Percentiles rank a stretch among this genome's conserved stretches.
These are phyloP conservation scores for Amniataba percoides DNA, from an alignment of 2,797 vertebrate species.

Conservation along the genomic window DNA sequence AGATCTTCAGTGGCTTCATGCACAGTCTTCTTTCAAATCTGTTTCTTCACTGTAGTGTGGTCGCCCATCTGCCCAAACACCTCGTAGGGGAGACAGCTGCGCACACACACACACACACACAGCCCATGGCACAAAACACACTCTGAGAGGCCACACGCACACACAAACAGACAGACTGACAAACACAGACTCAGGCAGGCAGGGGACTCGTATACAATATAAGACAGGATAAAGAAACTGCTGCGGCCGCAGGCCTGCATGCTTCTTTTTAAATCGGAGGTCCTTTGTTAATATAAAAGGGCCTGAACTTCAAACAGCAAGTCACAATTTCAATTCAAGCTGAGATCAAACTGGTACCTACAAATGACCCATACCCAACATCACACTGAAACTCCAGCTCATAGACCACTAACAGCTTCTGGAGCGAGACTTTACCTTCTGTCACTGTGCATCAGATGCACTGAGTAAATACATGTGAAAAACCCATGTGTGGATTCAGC, in stretches of 20 bases:
- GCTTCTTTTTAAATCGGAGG: slow-evolving; percentile 24
- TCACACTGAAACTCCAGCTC: slow-evolving; percentile 11
- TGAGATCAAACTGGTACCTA: slow-evolving; percentile 45
- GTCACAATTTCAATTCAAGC: slow-evolving; percentile 40
- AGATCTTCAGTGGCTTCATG: slow-evolving; percentile 34
- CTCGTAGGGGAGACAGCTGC: slow-evolving; percentile 55
- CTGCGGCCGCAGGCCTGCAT: slow-evolving; percentile 13
- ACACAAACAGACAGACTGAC: slow-evolving; percentile 20
- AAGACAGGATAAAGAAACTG: slow-evolving; percentile 40
- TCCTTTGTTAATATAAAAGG: slow-evolving; percentile 54
- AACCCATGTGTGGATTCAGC: slow-evolving; percentile 2
- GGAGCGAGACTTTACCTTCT: not conserved
- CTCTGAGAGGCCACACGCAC: slow-evolving; percentile 34
- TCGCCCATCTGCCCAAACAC: slow-evolving; percentile 44
- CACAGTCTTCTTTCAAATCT: slow-evolving; percentile 29
- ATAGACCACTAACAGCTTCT: slow-evolving; percentile 13
- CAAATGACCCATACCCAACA: slow-evolving; percentile 42
- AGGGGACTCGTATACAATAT: slow-evolving; percentile 4
- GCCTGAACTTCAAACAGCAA: slow-evolving; percentile 44
- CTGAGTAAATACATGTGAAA: not conserved
- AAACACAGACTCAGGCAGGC: slow-evolving; percentile 24
- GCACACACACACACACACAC: slow-evolving; percentile 15
- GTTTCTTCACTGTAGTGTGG: slow-evolving; percentile 45
- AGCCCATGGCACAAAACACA: slow-evolving; percentile 22
- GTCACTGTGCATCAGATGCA: slow-evolving; percentile 24